Evolutionary conservation across 2,888 invertebrate genomes (phyloP).

Genomic region (Ophion obscuratus): DNA sequence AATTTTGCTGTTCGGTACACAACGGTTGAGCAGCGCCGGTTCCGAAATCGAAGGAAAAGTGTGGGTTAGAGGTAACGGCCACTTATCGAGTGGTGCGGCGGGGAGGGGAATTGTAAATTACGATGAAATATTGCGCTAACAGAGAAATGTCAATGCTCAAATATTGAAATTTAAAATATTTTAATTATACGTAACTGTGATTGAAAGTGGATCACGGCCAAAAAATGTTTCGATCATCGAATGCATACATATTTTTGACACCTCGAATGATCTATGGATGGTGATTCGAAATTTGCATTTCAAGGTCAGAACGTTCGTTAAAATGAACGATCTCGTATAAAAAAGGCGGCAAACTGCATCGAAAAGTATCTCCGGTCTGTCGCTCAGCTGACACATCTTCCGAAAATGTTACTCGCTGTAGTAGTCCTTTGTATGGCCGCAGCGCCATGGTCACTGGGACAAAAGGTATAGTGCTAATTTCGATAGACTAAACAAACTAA

Average conservation of each 20-base stretch:
- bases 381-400: neutral
- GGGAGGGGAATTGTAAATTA: too few relatives aligned
- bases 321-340: slow-evolving; percentile 9
- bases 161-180: neutral
- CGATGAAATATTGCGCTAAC: neutral
- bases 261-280: neutral
- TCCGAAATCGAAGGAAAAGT: neutral
- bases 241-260: neutral
- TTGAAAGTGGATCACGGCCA: neutral
- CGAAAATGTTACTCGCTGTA: slow-evolving; percentile 18
- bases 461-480: slow-evolving; percentile 2
- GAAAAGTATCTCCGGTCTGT: neutral
- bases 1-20: neutral
- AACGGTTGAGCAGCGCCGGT: neutral
- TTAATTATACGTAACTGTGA: neutral
- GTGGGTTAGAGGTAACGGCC: neutral
- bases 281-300: neutral
- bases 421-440: slow-evolving; percentile 15
- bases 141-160: neutral
- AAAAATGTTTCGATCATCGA: neutral
- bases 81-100: neutral
- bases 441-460: slow-evolving; percentile 10
- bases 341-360: neutral
- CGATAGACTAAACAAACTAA: neutral
- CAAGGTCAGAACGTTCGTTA: slow-evolving; percentile 7